Evolutionary conservation across 2,113 vertebrate genomes (phyloP).

Genomic region (Pituophis catenifer): DNA sequence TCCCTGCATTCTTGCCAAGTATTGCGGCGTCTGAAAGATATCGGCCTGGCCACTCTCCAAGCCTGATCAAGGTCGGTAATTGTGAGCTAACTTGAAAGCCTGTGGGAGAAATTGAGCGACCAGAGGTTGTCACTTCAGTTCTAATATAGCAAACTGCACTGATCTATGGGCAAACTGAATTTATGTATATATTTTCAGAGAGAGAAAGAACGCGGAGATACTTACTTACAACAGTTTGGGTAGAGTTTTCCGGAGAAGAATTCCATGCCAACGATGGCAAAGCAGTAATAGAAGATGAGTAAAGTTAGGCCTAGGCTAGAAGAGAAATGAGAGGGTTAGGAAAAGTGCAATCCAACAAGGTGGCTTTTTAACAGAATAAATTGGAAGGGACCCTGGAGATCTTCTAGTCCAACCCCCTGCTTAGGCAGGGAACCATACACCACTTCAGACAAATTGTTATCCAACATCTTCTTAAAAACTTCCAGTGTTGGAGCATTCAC

Average conservation of each 20-base stretch:
- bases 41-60: too few relatives aligned
- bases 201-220: constrained; percentile 23
- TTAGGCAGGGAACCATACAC: background rate
- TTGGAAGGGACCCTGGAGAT: background rate
- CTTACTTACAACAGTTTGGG: constrained; percentile 98
- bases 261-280: constrained; percentile 98
- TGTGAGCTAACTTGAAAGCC: too few relatives aligned
- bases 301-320: constrained; percentile 90
- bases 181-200: background rate
- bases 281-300: constrained; percentile 97
- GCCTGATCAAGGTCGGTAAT: too few relatives aligned
- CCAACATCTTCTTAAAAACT: too few relatives aligned
- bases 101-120: background rate
- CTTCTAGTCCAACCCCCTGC: background rate
- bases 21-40: too few relatives aligned
- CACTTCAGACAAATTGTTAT: too few relatives aligned
- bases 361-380: background rate
- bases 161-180: background rate
- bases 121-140: background rate
- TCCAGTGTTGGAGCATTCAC: too few relatives aligned
- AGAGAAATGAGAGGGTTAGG: constrained; percentile 39
- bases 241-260: constrained; percentile 89
- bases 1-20: too few relatives aligned
- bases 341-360: background rate
- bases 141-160: background rate